Percentiles rank a stretch among this genome's conserved stretches.
Evolutionary conservation across 2,797 vertebrate genomes (phyloP).

Genomic region (Peromyscus aztecus): DNA sequence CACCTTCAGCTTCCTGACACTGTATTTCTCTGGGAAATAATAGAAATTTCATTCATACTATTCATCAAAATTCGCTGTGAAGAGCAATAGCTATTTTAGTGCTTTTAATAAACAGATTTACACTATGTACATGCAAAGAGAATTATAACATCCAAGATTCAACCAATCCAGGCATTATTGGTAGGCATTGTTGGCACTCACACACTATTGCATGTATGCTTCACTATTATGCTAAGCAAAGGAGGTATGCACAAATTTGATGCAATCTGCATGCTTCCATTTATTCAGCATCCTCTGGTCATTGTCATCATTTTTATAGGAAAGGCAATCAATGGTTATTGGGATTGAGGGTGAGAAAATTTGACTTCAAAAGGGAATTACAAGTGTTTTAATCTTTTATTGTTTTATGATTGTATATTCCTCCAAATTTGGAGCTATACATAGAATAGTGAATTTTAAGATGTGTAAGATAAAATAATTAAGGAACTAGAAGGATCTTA

Average conservation of each 20-base stretch:
- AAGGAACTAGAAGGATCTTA: neutral
- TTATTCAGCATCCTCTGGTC: neutral
- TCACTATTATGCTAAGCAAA: neutral
- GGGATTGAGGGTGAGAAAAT: neutral
- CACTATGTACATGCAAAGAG: neutral
- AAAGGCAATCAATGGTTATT: neutral
- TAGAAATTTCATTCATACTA: neutral
- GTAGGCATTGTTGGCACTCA: neutral
- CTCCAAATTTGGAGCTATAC: neutral
- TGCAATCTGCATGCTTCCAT: neutral
- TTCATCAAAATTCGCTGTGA: neutral
- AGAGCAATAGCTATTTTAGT: conserved; percentile 37
- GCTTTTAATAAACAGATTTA: neutral
- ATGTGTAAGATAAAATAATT: neutral
- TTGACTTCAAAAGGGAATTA: neutral
- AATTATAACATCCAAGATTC: neutral
- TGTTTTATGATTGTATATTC: neutral
- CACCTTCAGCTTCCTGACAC: neutral
- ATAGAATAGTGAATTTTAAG: neutral
- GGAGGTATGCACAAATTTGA: neutral
- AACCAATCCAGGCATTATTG: neutral
- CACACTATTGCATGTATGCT: no score
- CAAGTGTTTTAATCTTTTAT: neutral
- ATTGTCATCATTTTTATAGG: neutral
- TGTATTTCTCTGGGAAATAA: neutral